Percentiles rank a stretch among this genome's conserved stretches.
phyloP scores from a whole-genome alignment of 2,113 vertebrate species.

The Crotalus tigris region DNA sequence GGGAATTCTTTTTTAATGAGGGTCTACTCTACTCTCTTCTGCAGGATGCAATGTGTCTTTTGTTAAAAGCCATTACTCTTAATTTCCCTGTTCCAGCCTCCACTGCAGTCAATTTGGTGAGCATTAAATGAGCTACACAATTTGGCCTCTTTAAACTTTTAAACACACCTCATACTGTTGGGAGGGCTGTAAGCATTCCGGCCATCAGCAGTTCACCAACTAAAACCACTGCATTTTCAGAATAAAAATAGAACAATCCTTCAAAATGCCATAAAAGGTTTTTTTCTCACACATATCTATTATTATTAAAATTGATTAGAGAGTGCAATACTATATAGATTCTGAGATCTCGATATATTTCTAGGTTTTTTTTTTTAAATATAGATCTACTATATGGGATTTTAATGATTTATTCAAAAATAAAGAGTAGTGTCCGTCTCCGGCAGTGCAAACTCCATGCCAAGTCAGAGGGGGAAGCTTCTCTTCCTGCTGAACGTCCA shows the following conservation, averaged over 20 bases:
- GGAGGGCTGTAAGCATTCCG: slow-evolving; percentile 1
- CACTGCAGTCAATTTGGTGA: neutral
- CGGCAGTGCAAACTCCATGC: slow-evolving; percentile 24
- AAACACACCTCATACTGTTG: accelerated
- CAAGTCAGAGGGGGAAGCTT: neutral
- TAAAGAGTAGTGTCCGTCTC: slow-evolving; percentile 18
- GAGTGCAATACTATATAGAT: neutral
- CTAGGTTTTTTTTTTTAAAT: neutral
- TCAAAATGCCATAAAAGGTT: slow-evolving; percentile 42
- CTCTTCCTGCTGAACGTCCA: slow-evolving; percentile 14
- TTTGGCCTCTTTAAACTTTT: neutral
- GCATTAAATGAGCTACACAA: neutral
- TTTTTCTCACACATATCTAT: slow-evolving; percentile 20
- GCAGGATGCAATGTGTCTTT: slow-evolving; percentile 15
- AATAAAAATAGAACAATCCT: slow-evolving; percentile 34
- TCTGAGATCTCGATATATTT: accelerated
- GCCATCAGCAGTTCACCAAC: slow-evolving; percentile 38
- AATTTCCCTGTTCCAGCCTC: neutral
- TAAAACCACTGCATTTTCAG: slow-evolving; percentile 49
- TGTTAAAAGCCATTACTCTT: neutral
- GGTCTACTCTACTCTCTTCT: slow-evolving; percentile 14
- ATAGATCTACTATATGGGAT: neutral
- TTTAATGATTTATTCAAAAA: neutral
- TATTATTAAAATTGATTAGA: slow-evolving; percentile 37
- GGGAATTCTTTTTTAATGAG: neutral